phyloP scores from a whole-genome alignment of 2,797 vertebrate species.

The Gastrophryne carolinensis region DNA sequence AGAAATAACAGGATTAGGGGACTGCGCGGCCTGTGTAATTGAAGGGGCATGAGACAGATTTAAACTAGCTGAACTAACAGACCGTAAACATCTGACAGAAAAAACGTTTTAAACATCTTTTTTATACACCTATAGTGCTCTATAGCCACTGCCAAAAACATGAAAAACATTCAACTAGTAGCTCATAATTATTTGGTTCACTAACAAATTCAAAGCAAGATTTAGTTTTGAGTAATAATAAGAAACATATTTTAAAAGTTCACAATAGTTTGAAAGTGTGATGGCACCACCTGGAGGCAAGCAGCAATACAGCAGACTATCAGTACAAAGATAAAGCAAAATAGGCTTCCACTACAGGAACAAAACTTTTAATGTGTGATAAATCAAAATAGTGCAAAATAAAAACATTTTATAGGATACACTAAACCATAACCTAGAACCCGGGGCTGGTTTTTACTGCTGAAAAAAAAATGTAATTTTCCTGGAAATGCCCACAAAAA shows the following conservation, averaged over 20 bases:
- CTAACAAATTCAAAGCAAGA: background rate
- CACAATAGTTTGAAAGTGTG: background rate
- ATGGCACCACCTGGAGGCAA: constrained; percentile 16
- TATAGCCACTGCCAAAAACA: background rate
- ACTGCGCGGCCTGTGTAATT: background rate
- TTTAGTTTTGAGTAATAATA: background rate
- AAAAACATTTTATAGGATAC: too few species aligned
- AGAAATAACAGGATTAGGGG: background rate
- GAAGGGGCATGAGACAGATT: background rate
- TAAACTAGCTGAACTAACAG: background rate
- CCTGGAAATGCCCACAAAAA: too few species aligned
- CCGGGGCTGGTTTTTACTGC: too few species aligned
- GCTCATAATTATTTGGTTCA: background rate
- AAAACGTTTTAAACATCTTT: background rate
- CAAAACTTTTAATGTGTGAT: too few species aligned
- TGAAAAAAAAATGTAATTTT: too few species aligned
- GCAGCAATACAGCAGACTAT: background rate
- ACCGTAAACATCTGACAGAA: background rate
- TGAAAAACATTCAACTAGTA: too few species aligned
- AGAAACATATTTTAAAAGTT: background rate
- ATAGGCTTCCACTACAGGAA: too few species aligned
- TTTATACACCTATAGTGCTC: background rate
- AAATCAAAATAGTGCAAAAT: too few species aligned
- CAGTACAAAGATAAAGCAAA: too few species aligned
- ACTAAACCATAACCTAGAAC: too few species aligned